Evolutionary conservation across 2,888 invertebrate species (phyloP).

Genomic region (Limnephilus rhombicus): DNA sequence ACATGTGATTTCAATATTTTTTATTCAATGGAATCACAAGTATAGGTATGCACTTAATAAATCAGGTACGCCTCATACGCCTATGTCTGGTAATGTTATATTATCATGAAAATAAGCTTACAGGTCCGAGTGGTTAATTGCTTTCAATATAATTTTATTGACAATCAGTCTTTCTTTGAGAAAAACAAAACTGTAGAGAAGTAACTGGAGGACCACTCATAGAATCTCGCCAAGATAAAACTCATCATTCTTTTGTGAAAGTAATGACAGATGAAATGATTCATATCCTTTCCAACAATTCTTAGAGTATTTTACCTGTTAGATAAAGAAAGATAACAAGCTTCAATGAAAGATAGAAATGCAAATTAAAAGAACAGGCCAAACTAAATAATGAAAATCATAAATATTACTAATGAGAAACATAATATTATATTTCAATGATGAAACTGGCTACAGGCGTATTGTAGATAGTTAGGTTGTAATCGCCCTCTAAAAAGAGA

Average conservation of each 20-base stretch:
- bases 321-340: background rate
- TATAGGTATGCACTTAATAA: background rate
- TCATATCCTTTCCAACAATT: background rate
- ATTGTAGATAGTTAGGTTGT: background rate
- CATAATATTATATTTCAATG: background rate
- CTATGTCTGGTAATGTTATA: no score
- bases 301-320: background rate
- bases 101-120: no score
- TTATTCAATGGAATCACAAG: background rate
- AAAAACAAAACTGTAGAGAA: background rate
- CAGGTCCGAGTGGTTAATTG: background rate
- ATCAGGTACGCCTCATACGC: no score
- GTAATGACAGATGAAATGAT: background rate
- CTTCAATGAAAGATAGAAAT: background rate
- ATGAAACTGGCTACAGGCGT: background rate
- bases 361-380: background rate
- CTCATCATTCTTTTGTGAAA: background rate
- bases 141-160: background rate
- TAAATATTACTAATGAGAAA: background rate
- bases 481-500: background rate
- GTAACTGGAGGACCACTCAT: background rate
- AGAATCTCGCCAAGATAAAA: background rate
- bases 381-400: background rate
- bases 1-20: background rate
- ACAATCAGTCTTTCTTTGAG: background rate